These are phyloP conservation scores for Panurus biarmicus DNA, from an alignment of 2,113 vertebrate genomes.

Conservation along the genomic window DNA sequence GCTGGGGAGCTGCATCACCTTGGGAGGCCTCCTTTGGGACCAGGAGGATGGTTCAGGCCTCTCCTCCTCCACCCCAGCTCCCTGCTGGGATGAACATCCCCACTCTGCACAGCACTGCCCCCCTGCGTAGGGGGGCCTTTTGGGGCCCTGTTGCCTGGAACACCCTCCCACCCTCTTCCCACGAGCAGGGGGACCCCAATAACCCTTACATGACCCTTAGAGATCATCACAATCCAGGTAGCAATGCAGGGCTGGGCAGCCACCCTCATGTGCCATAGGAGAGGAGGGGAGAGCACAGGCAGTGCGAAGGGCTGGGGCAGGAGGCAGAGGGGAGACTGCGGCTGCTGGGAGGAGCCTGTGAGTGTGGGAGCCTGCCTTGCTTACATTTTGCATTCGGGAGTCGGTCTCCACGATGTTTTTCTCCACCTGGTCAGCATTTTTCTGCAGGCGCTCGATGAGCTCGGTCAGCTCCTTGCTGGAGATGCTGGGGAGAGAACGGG, in stretches of 20 bases:
- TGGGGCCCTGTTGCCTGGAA: accelerated
- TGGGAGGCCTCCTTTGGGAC: background rate
- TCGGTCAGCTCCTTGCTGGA: constrained; percentile 74
- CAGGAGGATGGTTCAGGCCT: background rate
- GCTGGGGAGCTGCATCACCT: background rate
- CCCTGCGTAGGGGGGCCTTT: background rate
- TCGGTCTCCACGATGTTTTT: constrained; percentile 89
- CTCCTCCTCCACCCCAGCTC: background rate
- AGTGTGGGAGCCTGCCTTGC: accelerated
- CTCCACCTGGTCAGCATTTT: constrained; percentile 94
- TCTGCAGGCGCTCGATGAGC: constrained; percentile 92
- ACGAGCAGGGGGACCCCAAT: accelerated
- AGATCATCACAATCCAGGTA: accelerated
- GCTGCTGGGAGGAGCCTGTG: background rate
- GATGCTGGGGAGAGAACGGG: constrained; percentile 57
- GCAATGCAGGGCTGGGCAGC: background rate
- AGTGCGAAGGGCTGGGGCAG: accelerated
- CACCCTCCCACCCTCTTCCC: background rate
- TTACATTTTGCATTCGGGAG: constrained; percentile 87
- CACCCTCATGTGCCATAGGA: accelerated
- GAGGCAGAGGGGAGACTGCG: background rate
- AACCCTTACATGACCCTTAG: background rate
- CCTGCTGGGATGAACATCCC: background rate
- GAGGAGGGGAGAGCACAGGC: accelerated
- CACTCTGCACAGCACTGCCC: background rate